Conservation (phyloP, 1,140 invertebrate genomes). For the Pogonomyrmex californicus region DNA sequence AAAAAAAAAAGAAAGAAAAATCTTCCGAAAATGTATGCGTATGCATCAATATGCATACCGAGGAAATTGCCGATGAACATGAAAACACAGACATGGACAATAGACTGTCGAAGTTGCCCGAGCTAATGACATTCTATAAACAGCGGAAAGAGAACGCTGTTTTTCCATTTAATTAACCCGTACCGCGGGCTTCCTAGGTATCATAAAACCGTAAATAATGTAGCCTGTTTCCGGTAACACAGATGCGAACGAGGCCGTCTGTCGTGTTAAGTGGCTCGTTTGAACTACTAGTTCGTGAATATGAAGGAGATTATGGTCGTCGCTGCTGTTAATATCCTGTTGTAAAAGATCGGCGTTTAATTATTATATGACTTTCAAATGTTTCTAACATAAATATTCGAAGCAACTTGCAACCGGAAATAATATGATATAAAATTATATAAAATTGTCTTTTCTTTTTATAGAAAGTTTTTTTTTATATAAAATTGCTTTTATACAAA, state of each 20-base stretch:
- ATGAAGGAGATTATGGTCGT: neutral
- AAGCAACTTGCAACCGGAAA: neutral
- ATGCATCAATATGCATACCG: neutral
- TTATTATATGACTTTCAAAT: neutral
- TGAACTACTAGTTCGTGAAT: constrained; percentile 45
- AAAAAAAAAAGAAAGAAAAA: constrained; percentile 26
- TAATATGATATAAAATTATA: too few species aligned
- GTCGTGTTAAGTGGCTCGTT: constrained; percentile 19
- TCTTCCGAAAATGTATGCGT: neutral
- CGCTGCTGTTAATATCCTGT: constrained; percentile 35
- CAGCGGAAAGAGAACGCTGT: constrained; percentile 30
- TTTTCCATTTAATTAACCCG: constrained; percentile 63
- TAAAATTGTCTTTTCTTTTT: too few species aligned
- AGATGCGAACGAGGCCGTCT: constrained; percentile 65
- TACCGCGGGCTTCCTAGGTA: constrained; percentile 3
- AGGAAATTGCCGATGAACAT: constrained; percentile 22
- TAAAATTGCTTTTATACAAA: too few species aligned
- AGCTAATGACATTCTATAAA: constrained; percentile 55
- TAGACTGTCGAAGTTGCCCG: constrained; percentile 10
- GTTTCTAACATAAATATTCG: neutral
- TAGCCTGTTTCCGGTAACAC: constrained; percentile 66
- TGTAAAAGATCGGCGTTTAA: constrained; percentile 16
- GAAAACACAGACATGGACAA: neutral
- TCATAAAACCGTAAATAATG: constrained; percentile 67
- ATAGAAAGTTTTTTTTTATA: too few species aligned